These are phyloP conservation scores for Ephestia elutella DNA, from an alignment of 1,140 invertebrate species.

Conservation along the genomic window DNA sequence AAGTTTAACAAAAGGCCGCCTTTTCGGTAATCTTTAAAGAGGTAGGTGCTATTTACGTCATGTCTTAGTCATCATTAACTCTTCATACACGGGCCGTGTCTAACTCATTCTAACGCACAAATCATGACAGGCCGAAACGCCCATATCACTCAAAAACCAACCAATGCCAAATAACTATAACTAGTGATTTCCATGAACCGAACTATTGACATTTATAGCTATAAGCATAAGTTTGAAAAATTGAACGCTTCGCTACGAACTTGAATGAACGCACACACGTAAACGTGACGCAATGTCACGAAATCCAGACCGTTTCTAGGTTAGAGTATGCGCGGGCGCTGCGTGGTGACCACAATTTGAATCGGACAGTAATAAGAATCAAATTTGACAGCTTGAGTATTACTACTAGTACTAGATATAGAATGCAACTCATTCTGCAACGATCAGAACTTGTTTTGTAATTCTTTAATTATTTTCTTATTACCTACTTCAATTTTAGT, in stretches of 20 bases:
- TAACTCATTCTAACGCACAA: constrained; percentile 33
- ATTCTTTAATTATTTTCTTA: too few relatives aligned
- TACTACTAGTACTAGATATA: too few relatives aligned
- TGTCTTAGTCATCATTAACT: neutral
- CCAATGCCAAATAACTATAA: constrained; percentile 50
- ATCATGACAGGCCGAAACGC: constrained; percentile 45
- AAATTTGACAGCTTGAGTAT: too few relatives aligned
- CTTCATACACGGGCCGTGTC: neutral
- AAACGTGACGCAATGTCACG: constrained; percentile 47
- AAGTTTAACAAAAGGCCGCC: too few relatives aligned
- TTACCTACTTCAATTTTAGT: too few relatives aligned
- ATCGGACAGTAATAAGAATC: neutral
- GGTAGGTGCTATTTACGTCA: too few relatives aligned
- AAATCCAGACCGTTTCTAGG: constrained; percentile 69
- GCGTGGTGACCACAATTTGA: constrained; percentile 31
- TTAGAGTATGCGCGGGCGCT: constrained; percentile 63
- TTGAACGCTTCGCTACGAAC: constrained; percentile 26
- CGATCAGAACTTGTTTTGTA: too few relatives aligned
- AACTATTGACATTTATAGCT: neutral
- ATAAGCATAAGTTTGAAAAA: constrained; percentile 12
- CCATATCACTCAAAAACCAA: constrained; percentile 66
- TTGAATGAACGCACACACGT: constrained; percentile 53
- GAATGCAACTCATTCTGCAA: too few relatives aligned
- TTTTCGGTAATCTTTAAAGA: too few relatives aligned
- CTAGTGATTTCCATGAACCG: neutral